Percentiles rank a stretch among this genome's conserved stretches.
These are phyloP conservation scores for Autographa gamma DNA, from an alignment of 2,888 invertebrate species.

Conservation along the genomic window DNA sequence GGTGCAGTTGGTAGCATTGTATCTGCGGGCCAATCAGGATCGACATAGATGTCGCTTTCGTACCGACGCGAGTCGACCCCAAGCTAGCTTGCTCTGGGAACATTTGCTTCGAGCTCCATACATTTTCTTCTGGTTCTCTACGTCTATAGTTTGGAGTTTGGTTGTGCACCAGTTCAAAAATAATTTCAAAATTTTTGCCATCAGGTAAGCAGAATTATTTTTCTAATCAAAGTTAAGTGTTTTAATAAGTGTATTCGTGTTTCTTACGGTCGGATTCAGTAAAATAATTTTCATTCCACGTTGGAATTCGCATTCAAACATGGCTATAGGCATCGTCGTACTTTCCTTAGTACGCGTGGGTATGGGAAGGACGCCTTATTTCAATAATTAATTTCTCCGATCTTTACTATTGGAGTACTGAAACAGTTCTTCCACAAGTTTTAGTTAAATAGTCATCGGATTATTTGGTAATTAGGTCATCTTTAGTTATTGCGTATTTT, in stretches of 20 bases:
- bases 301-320: slow-evolving; percentile 88
- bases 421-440: slow-evolving; percentile 87
- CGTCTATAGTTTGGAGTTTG: slow-evolving; percentile 89
- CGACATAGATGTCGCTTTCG: slow-evolving; percentile 83
- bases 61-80: slow-evolving; percentile 86
- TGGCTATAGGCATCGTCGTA: slow-evolving; percentile 87
- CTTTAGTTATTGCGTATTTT: slow-evolving; percentile 87
- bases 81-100: slow-evolving; percentile 87
- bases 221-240: slow-evolving; percentile 76
- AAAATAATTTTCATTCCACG: slow-evolving; percentile 84
- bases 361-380: slow-evolving; percentile 85
- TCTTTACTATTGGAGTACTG: slow-evolving; percentile 83
- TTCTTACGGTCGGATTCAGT: slow-evolving; percentile 72
- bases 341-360: slow-evolving; percentile 88
- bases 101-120: slow-evolving; percentile 88
- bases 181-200: slow-evolving; percentile 89
- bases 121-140: slow-evolving; percentile 89
- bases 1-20: slow-evolving; percentile 78
- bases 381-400: slow-evolving; percentile 87
- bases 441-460: slow-evolving; percentile 79
- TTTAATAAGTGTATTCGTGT: slow-evolving; percentile 75
- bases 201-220: slow-evolving; percentile 86
- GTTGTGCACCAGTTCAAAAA: slow-evolving; percentile 89
- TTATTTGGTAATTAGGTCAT: slow-evolving; percentile 85
- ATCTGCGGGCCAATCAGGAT: slow-evolving; percentile 76